phyloP scores from a whole-genome alignment of 1,140 invertebrate species.

The Lanistes nyassanus region DNA sequence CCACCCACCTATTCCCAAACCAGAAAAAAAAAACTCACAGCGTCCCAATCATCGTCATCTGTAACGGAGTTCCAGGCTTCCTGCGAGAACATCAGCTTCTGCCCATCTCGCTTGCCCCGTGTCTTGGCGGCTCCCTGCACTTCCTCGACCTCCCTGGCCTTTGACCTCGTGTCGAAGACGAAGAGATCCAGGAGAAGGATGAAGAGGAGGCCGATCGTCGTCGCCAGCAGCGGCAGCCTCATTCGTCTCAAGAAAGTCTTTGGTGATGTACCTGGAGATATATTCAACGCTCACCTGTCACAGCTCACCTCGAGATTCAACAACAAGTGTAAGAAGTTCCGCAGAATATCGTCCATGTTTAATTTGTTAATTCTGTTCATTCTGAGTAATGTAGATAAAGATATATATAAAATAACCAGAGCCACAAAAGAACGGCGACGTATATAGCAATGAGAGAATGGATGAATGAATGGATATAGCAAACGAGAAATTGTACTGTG shows the following conservation, averaged over 20 bases:
- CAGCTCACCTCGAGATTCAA: too few species aligned
- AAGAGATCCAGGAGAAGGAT: conserved; percentile 10
- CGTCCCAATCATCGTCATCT: conserved; percentile 18
- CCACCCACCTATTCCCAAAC: neutral
- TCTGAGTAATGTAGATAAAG: too few species aligned
- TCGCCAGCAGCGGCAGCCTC: conserved; percentile 13
- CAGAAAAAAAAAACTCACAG: neutral
- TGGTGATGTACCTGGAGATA: neutral
- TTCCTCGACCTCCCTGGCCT: neutral
- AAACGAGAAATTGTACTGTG: too few species aligned
- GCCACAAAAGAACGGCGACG: too few species aligned
- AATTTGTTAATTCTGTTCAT: too few species aligned
- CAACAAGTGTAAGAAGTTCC: too few species aligned
- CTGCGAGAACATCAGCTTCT: conserved; percentile 11
- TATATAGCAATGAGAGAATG: too few species aligned
- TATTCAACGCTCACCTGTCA: too few species aligned
- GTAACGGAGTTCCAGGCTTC: conserved; percentile 7
- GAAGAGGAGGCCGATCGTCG: conserved; percentile 4
- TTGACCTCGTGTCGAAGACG: conserved; percentile 1
- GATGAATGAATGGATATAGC: too few species aligned
- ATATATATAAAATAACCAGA: too few species aligned
- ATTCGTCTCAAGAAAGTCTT: conserved; percentile 17
- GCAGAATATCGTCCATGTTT: too few species aligned
- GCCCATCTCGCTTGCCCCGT: neutral
- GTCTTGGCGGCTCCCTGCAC: neutral